These are phyloP conservation scores for Cremastinae sp. DNA, from an alignment of 2,888 invertebrate genomes.

Conservation along the genomic window DNA sequence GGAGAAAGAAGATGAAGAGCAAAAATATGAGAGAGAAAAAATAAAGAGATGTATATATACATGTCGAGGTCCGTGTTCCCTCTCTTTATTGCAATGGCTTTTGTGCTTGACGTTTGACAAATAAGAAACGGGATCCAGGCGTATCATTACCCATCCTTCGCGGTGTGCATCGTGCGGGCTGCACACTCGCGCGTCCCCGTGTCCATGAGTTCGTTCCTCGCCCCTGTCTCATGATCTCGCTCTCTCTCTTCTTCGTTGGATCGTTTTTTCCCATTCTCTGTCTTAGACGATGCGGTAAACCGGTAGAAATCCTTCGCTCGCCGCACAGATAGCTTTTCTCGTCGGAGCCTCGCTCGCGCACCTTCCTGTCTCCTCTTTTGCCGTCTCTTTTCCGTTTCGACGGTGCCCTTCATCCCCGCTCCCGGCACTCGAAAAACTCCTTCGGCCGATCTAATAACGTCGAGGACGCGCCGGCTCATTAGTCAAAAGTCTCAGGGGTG, in stretches of 20 bases:
- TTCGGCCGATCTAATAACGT: constrained; percentile 79
- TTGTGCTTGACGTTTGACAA: constrained; percentile 80
- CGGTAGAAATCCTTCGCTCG: constrained; percentile 42
- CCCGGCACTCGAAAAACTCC: constrained; percentile 74
- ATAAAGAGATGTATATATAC: constrained; percentile 34
- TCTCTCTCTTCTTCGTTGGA: constrained; percentile 36
- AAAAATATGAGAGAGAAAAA: constrained; percentile 26
- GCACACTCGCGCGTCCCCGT: constrained; percentile 49
- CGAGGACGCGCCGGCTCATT: constrained; percentile 80
- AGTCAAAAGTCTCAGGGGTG: constrained; percentile 75
- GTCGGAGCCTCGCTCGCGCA: constrained; percentile 49
- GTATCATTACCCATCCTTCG: constrained; percentile 80
- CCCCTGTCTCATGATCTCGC: constrained; percentile 23
- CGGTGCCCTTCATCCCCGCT: constrained; percentile 68
- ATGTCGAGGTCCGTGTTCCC: constrained; percentile 64
- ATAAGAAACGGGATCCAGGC: constrained; percentile 79
- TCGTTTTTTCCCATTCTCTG: constrained; percentile 33
- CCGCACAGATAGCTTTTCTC: constrained; percentile 24
- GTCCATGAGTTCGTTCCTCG: constrained; percentile 32
- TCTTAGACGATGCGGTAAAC: constrained; percentile 51
- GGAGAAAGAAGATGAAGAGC: constrained; percentile 15
- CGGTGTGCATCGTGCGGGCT: constrained; percentile 66
- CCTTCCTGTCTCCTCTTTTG: constrained; percentile 47
- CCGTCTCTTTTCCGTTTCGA: constrained; percentile 38
- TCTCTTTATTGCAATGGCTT: constrained; percentile 69